Conservation (phyloP, 2,888 invertebrate species). For the Rapana venosa region DNA sequence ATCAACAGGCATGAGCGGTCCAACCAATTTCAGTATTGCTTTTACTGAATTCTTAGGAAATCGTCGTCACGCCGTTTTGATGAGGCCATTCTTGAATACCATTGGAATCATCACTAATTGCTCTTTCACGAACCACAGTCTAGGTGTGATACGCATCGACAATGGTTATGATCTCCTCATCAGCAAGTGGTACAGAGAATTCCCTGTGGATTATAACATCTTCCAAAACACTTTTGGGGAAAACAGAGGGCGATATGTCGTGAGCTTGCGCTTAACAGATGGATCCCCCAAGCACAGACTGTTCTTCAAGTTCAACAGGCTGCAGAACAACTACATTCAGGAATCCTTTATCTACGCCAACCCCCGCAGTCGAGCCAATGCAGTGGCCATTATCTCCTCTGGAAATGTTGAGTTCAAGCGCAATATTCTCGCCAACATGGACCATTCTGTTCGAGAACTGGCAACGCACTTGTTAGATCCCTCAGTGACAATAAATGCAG, state of each 20-base stretch:
- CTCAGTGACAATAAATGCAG: constrained; percentile 94
- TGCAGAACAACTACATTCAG: constrained; percentile 89
- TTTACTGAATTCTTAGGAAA: constrained; percentile 73
- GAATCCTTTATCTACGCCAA: constrained; percentile 91
- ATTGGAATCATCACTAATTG: constrained; percentile 85
- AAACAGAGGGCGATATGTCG: constrained; percentile 93
- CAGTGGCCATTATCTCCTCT: constrained; percentile 93
- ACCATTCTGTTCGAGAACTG: constrained; percentile 91
- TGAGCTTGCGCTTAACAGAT: constrained; percentile 91
- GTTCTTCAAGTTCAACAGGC: constrained; percentile 91
- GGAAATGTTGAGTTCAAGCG: constrained; percentile 92
- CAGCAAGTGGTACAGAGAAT: constrained; percentile 72
- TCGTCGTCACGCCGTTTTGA: constrained; percentile 72
- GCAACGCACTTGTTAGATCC: constrained; percentile 97
- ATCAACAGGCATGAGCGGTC: constrained; percentile 59
- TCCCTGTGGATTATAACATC: constrained; percentile 73
- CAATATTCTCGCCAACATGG: constrained; percentile 91
- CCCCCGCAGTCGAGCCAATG: constrained; percentile 94
- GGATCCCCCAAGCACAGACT: constrained; percentile 90
- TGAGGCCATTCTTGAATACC: constrained; percentile 75
- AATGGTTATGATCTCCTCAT: constrained; percentile 82
- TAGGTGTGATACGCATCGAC: constrained; percentile 90
- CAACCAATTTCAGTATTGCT: constrained; percentile 76
- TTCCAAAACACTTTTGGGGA: constrained; percentile 89
- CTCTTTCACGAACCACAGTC: constrained; percentile 89